A percentile compares a stretch with the other conserved stretches of the same genome.
phyloP scores from a whole-genome alignment of 1,140 invertebrate genomes.

The Ptiloglossa arizonensis region DNA sequence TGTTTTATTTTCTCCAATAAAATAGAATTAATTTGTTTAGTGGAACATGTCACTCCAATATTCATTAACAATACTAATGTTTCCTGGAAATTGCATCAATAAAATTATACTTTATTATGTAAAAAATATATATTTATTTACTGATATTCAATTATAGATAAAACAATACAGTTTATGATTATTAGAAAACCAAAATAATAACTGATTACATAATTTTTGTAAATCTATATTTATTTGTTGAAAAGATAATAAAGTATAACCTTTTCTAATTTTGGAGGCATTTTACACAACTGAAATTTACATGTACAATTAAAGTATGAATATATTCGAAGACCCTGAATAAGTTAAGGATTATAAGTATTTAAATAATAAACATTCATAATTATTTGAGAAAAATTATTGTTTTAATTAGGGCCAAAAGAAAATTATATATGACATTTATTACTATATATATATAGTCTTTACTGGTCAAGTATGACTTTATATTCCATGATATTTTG shows the following conservation, averaged over 20 bases:
- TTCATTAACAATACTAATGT: conserved; percentile 57
- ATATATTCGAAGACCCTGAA: neutral
- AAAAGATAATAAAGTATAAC: conserved; percentile 21
- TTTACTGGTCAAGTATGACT: too few species aligned
- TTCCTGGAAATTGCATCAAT: conserved; percentile 50
- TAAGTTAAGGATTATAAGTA: neutral
- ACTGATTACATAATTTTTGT: neutral
- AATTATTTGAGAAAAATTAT: too few species aligned
- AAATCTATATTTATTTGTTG: neutral
- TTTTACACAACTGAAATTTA: neutral
- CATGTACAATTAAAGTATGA: neutral
- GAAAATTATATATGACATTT: too few species aligned
- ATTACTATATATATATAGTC: too few species aligned
- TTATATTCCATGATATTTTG: too few species aligned
- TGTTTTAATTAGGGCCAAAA: too few species aligned
- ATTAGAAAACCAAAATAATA: neutral
- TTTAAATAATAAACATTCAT: neutral
- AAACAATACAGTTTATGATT: neutral
- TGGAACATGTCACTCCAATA: conserved; percentile 43
- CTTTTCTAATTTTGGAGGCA: conserved; percentile 32
- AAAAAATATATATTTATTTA: conserved; percentile 1
- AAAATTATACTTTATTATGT: neutral
- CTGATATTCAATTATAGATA: neutral
- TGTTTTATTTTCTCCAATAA: conserved; percentile 64
- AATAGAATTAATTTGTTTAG: conserved; percentile 13